These are phyloP conservation scores for Myoxocephalus aenaeus DNA, from an alignment of 2,797 vertebrate species.

Conservation along the genomic window DNA sequence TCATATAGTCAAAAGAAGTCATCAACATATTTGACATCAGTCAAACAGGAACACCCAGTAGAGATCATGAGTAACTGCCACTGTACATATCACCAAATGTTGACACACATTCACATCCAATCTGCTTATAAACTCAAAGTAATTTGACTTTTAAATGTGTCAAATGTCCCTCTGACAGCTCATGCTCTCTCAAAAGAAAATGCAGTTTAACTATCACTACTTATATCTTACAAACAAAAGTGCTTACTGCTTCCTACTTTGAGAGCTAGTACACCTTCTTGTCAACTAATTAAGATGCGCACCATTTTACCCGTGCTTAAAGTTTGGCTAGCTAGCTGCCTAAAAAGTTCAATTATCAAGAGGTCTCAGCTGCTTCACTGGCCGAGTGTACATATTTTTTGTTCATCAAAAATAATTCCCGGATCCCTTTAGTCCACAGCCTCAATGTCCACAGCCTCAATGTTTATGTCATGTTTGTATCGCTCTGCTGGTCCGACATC, in stretches of 20 bases:
- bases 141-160: constrained; percentile 17
- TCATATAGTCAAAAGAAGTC: neutral
- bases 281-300: neutral
- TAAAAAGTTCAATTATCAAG: too few relatives aligned
- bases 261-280: neutral
- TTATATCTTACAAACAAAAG: neutral
- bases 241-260: neutral
- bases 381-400: too few relatives aligned
- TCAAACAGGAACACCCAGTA: constrained; percentile 20
- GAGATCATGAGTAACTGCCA: constrained; percentile 37
- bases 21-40: neutral
- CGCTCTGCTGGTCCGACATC: too few relatives aligned
- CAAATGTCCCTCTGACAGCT: constrained; percentile 21
- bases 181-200: neutral
- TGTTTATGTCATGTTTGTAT: too few relatives aligned
- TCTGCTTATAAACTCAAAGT: constrained; percentile 19
- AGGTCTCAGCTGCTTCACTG: too few relatives aligned
- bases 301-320: neutral
- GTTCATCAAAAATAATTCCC: too few relatives aligned
- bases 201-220: too few relatives aligned
- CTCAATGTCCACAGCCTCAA: too few relatives aligned
- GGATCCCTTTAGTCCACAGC: too few relatives aligned
- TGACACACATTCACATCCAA: constrained; percentile 49
- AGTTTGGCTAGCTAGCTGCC: too few relatives aligned
- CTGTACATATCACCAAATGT: constrained; percentile 56